Evolutionary conservation across 1,140 invertebrate genomes (phyloP).

Genomic region (Bombus sylvicola): DNA sequence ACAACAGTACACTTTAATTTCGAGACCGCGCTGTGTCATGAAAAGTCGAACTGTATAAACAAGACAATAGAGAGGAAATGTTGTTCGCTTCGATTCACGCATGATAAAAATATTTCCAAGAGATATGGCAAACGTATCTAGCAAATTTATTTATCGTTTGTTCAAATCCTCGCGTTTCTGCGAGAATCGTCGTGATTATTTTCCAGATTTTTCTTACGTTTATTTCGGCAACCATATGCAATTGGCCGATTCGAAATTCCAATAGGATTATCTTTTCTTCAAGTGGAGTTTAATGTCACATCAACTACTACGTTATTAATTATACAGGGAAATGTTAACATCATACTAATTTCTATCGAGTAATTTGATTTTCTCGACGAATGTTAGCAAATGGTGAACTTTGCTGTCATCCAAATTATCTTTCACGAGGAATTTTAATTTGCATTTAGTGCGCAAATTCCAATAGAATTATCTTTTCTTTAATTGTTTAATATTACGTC

Average conservation of each 20-base stretch:
- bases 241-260: too few relatives aligned
- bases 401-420: background rate
- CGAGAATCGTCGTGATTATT: too few relatives aligned
- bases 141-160: background rate
- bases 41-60: conserved; percentile 5
- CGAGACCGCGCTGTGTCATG: background rate
- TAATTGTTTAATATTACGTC: too few relatives aligned
- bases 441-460: too few relatives aligned
- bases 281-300: too few relatives aligned
- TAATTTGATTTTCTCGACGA: background rate
- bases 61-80: background rate
- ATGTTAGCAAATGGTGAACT: background rate
- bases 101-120: background rate
- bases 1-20: conserved; percentile 30
- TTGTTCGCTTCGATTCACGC: background rate
- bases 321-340: too few relatives aligned
- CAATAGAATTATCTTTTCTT: too few relatives aligned
- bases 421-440: background rate
- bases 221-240: too few relatives aligned
- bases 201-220: too few relatives aligned
- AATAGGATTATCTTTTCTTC: too few relatives aligned
- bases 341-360: too few relatives aligned
- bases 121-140: background rate
- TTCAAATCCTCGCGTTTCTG: background rate
- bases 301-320: too few relatives aligned